Evolutionary conservation across 2,888 invertebrate species (phyloP).

Genomic region (Caenorhabditis sp.): DNA sequence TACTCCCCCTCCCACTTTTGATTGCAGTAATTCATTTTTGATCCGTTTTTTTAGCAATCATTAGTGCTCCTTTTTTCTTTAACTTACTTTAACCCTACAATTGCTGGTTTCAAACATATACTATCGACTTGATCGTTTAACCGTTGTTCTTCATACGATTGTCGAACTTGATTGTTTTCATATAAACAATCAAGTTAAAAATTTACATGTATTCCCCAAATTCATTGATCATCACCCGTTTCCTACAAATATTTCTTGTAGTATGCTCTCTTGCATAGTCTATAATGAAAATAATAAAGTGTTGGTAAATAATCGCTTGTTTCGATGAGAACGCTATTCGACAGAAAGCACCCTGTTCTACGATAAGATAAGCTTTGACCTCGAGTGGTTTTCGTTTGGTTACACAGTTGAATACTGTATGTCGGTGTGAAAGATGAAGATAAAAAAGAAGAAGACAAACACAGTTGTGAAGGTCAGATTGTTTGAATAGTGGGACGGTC

Average conservation of each 20-base stretch:
- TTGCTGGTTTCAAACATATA: background rate
- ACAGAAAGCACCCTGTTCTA: background rate
- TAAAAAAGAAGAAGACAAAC: slow-evolving; percentile 1
- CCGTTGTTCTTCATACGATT: background rate
- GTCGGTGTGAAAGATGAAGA: slow-evolving; percentile 20
- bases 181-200: background rate
- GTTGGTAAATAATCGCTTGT: background rate
- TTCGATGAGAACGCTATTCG: background rate
- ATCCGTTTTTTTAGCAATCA: slow-evolving; percentile 8
- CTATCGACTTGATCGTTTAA: background rate
- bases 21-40: slow-evolving; percentile 6
- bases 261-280: background rate
- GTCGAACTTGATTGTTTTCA: background rate
- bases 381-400: slow-evolving; percentile 16
- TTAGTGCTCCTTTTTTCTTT: slow-evolving; percentile 21
- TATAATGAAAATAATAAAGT: slow-evolving; percentile 5
- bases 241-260: background rate
- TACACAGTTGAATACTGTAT: slow-evolving; percentile 5
- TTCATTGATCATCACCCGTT: slow-evolving; percentile 2
- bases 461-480: slow-evolving; percentile 20
- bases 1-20: slow-evolving; percentile 33
- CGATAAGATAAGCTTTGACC: slow-evolving; percentile 5
- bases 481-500: slow-evolving; percentile 23
- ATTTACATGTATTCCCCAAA: background rate
- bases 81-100: background rate